Conservation (phyloP, 2,888 invertebrate species). For the Campoplex nolae region DNA sequence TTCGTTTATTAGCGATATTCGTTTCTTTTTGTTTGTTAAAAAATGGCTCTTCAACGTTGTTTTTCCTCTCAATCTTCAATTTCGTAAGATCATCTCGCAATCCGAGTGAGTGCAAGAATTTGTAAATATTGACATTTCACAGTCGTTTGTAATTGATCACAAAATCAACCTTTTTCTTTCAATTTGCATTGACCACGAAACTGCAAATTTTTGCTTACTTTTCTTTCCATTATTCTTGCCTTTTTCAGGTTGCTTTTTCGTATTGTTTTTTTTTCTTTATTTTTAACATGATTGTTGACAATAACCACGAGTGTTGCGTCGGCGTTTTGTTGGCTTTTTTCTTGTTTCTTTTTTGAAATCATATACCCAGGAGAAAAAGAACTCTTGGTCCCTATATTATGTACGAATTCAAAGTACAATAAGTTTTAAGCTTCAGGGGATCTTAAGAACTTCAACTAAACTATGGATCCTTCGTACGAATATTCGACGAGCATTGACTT, state of each 20-base stretch:
- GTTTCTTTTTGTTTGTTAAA: background rate
- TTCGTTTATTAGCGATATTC: constrained; percentile 60
- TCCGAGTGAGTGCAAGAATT: background rate
- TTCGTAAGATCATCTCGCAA: background rate
- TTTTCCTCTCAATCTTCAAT: constrained; percentile 5
- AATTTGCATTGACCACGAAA: constrained; percentile 37
- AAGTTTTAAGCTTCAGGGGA: constrained; percentile 52
- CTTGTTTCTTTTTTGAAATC: constrained; percentile 58
- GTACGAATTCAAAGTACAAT: constrained; percentile 66
- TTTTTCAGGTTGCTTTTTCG: background rate
- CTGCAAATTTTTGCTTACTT: constrained; percentile 15
- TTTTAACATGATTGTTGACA: constrained; percentile 14
- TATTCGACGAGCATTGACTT: constrained; percentile 19
- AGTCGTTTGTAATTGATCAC: constrained; percentile 45
- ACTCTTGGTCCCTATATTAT: constrained; percentile 80
- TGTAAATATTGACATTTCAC: constrained; percentile 57
- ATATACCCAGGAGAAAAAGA: constrained; percentile 75
- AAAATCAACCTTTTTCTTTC: constrained; percentile 32
- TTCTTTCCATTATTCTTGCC: constrained; percentile 1
- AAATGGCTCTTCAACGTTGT: constrained; percentile 2
- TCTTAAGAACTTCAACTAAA: constrained; percentile 50
- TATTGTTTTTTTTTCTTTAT: background rate
- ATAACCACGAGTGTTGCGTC: constrained; percentile 15
- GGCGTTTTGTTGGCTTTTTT: constrained; percentile 25
- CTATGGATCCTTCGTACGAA: constrained; percentile 48